These are phyloP conservation scores for Alectura lathami DNA, from an alignment of 2,113 vertebrate species.

Conservation along the genomic window DNA sequence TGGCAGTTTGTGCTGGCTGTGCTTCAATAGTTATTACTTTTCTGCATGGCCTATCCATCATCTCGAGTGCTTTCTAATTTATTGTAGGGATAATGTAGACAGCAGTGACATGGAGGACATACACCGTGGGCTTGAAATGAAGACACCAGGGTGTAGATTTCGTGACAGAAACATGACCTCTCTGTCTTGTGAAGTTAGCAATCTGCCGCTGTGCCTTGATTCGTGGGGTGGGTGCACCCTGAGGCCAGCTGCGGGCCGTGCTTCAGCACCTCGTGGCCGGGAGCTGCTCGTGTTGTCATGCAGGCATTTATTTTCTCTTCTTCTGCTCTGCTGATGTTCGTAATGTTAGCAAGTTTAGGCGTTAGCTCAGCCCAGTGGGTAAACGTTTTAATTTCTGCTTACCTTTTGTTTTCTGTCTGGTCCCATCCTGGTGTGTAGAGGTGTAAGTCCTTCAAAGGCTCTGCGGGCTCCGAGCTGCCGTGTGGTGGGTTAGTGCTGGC, in stretches of 20 bases:
- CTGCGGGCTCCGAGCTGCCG: background rate
- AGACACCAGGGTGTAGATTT: constrained; percentile 41
- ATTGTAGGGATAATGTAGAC: constrained; percentile 51
- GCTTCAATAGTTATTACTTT: constrained; percentile 45
- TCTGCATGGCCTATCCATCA: constrained; percentile 56
- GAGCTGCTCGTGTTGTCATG: background rate
- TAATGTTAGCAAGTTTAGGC: background rate
- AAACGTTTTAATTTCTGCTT: background rate
- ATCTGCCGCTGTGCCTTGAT: background rate
- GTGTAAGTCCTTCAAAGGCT: background rate
- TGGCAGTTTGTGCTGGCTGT: constrained; percentile 9
- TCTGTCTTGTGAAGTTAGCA: background rate
- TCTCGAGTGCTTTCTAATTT: constrained; percentile 55
- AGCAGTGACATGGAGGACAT: constrained; percentile 21
- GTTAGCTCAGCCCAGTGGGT: background rate
- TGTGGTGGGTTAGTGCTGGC: background rate
- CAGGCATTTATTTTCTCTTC: background rate
- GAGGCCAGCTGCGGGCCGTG: accelerated
- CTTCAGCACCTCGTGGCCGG: background rate
- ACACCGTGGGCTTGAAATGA: background rate
- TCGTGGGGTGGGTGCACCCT: no score
- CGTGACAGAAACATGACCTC: constrained; percentile 25
- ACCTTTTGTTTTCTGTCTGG: accelerated
- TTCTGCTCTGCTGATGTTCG: background rate
- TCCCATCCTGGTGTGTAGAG: background rate